Conservation (phyloP, 1,140 invertebrate genomes). For the Tenebrio molitor region DNA sequence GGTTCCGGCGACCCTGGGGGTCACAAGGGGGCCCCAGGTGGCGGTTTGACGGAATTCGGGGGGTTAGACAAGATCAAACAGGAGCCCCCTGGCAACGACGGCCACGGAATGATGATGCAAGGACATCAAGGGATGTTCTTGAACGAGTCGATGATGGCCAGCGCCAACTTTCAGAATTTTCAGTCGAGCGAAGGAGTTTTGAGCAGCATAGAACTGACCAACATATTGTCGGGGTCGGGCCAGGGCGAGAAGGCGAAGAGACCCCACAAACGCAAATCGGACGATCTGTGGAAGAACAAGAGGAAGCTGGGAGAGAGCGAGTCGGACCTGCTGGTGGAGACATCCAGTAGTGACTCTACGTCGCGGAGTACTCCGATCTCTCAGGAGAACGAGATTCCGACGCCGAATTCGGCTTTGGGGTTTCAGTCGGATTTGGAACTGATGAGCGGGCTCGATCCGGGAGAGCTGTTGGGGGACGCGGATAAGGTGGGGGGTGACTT, state of each 20-base stretch:
- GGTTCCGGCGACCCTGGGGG: constrained; percentile 65
- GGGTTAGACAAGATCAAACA: constrained; percentile 70
- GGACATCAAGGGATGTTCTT: constrained; percentile 62
- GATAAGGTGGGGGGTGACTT: constrained; percentile 72
- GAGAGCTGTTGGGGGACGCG: constrained; percentile 68
- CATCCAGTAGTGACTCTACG: constrained; percentile 77
- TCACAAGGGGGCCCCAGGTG: constrained; percentile 67
- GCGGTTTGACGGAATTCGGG: constrained; percentile 68
- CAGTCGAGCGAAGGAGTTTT: constrained; percentile 59
- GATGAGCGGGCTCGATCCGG: constrained; percentile 71
- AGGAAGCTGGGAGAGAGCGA: constrained; percentile 67
- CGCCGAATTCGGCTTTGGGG: constrained; percentile 73
- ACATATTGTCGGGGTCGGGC: constrained; percentile 58
- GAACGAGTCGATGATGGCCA: constrained; percentile 62
- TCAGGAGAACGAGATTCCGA: constrained; percentile 68
- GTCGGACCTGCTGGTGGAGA: constrained; percentile 71
- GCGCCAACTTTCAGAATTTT: constrained; percentile 63
- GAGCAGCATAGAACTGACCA: constrained; percentile 62
- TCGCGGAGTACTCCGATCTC: constrained; percentile 71
- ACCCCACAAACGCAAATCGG: constrained; percentile 68
- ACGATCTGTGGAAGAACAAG: constrained; percentile 71
- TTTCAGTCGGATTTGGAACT: constrained; percentile 75
- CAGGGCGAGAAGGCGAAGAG: constrained; percentile 54
- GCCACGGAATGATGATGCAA: constrained; percentile 62
- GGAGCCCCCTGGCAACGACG: constrained; percentile 68